These are phyloP conservation scores for Nesogale talazaci DNA, from an alignment of 2,113 vertebrate genomes.

Conservation along the genomic window DNA sequence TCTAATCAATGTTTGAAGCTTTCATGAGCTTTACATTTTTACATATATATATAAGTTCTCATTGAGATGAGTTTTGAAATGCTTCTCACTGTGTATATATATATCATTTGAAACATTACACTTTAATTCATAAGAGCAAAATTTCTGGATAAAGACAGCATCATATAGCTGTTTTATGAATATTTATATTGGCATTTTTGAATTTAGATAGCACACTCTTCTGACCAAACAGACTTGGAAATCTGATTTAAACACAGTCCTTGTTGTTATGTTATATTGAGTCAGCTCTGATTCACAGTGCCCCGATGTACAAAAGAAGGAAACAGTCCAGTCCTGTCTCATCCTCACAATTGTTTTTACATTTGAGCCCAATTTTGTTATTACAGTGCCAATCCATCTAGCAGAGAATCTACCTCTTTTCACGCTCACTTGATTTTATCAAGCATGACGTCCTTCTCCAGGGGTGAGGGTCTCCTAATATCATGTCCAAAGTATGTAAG, in stretches of 20 bases:
- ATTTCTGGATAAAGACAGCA: background rate
- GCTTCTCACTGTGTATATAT: background rate
- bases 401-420: too few species aligned
- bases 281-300: too few species aligned
- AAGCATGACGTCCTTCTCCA: too few species aligned
- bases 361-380: too few species aligned
- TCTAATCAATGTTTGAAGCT: constrained; percentile 17
- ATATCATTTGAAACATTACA: constrained; percentile 28
- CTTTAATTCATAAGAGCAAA: background rate
- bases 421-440: too few species aligned
- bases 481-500: too few species aligned
- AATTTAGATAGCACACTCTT: background rate
- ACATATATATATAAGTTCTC: background rate
- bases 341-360: too few species aligned
- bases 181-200: background rate
- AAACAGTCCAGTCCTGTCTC: too few species aligned
- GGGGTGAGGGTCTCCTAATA: too few species aligned
- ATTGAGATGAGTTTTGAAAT: background rate
- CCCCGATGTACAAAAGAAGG: too few species aligned
- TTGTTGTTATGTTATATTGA: too few species aligned
- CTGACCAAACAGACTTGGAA: background rate
- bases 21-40: background rate
- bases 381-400: too few species aligned
- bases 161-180: background rate
- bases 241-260: background rate